These are phyloP conservation scores for Gallinago paraguaiae DNA, from an alignment of 2,113 vertebrate species.

Conservation along the genomic window DNA sequence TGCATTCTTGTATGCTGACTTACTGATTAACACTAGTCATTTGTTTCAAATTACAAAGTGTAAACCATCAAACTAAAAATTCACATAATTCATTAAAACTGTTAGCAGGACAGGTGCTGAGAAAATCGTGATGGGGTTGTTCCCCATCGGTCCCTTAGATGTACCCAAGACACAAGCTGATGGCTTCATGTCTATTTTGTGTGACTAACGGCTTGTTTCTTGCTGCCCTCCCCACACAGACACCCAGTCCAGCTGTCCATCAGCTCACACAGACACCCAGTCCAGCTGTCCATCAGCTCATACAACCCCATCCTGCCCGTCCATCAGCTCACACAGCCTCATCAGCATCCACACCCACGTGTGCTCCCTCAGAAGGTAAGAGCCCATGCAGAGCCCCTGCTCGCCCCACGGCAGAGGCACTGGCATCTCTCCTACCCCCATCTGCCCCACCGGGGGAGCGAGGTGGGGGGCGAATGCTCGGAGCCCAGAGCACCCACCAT, in stretches of 20 bases:
- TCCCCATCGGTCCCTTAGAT: neutral
- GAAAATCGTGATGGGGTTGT: neutral
- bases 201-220: neutral
- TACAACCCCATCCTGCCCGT: neutral
- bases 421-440: accelerated
- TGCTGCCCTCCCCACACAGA: neutral
- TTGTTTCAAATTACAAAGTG: neutral
- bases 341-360: neutral
- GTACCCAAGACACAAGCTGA: neutral
- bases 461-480: neutral
- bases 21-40: slow-evolving; percentile 1
- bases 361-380: neutral
- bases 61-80: neutral
- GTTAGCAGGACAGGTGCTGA: neutral
- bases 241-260: neutral
- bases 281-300: neutral
- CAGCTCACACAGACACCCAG: neutral
- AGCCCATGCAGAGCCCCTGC: neutral
- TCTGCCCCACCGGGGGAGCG: neutral
- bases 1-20: slow-evolving; percentile 17
- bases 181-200: neutral
- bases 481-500: neutral
- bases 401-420: neutral
- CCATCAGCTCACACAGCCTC: neutral
- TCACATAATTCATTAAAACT: neutral